These are phyloP conservation scores for Pachydiplax longipennis DNA, from an alignment of 2,888 invertebrate genomes.

Conservation along the genomic window DNA sequence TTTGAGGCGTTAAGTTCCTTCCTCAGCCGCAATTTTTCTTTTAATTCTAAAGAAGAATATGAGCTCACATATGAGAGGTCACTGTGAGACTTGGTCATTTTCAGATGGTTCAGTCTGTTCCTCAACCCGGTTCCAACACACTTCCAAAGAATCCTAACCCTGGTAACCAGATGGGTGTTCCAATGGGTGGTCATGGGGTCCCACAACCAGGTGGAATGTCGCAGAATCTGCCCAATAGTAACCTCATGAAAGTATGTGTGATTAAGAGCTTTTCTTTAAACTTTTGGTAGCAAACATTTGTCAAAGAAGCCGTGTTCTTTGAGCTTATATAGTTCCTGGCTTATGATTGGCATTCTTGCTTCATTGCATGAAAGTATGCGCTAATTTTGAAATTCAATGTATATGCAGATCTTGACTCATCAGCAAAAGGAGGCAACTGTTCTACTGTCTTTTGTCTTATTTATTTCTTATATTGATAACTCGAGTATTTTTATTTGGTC, in stretches of 20 bases:
- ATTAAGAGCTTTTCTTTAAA: neutral
- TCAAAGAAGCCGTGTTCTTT: neutral
- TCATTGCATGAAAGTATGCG: too few relatives aligned
- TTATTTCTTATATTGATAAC: too few relatives aligned
- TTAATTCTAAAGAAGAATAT: too few relatives aligned
- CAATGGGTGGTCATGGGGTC: neutral
- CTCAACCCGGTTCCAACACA: neutral
- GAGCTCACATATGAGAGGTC: too few relatives aligned
- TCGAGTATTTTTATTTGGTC: too few relatives aligned
- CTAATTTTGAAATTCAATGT: too few relatives aligned
- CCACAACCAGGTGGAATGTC: neutral
- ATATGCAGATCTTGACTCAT: too few relatives aligned
- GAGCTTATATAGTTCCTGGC: neutral
- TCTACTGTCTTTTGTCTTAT: too few relatives aligned
- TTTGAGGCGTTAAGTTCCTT: neutral
- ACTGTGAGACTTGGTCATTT: neutral
- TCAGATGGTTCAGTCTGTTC: conserved; percentile 2
- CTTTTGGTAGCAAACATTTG: neutral
- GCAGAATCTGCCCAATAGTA: conserved; percentile 24
- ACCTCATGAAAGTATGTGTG: conserved; percentile 9
- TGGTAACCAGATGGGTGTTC: conserved; percentile 6
- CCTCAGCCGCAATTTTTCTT: neutral
- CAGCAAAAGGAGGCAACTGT: too few relatives aligned
- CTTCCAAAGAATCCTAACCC: conserved; percentile 18
- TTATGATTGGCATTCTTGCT: too few relatives aligned